Conservation (phyloP, 2,888 invertebrate genomes). For the Prenolepis imparis region DNA sequence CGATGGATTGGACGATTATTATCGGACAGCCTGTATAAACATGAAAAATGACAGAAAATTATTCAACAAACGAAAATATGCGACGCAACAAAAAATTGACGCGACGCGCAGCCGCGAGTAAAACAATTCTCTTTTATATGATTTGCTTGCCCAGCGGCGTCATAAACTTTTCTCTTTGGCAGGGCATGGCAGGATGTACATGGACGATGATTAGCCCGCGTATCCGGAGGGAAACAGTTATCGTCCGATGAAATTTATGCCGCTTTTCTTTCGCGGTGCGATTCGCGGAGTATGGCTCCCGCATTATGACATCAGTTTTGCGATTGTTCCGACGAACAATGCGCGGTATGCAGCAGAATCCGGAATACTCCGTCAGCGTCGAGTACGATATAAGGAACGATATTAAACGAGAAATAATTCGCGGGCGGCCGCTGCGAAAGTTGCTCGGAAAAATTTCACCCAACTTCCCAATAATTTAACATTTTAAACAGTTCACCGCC, state of each 20-base stretch:
- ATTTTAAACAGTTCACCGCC: constrained; percentile 27
- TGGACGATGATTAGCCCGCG: constrained; percentile 34
- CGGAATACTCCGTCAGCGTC: constrained; percentile 50
- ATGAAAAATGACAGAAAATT: constrained; percentile 19
- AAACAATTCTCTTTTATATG: constrained; percentile 43
- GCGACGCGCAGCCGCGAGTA: not conserved
- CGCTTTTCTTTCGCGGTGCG: constrained; percentile 37
- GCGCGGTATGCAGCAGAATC: constrained; percentile 51
- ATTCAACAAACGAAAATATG: constrained; percentile 8
- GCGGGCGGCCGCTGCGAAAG: constrained; percentile 18
- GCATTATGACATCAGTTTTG: constrained; percentile 58
- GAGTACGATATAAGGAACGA: constrained; percentile 56
- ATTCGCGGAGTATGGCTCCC: constrained; percentile 27
- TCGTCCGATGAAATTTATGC: constrained; percentile 51
- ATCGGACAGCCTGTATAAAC: not conserved
- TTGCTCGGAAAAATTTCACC: constrained; percentile 50
- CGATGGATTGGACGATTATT: too few species aligned
- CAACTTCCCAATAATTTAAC: constrained; percentile 45
- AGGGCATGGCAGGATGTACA: constrained; percentile 11
- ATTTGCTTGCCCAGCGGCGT: constrained; percentile 19
- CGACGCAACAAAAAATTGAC: constrained; percentile 4
- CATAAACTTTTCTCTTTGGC: constrained; percentile 48
- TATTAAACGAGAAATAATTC: constrained; percentile 60
- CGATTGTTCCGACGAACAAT: constrained; percentile 58
- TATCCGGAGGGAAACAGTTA: constrained; percentile 42